Percentiles rank a stretch among this genome's conserved stretches.
Conservation (phyloP, 2,113 vertebrate genomes). For the Butorides virescens region DNA sequence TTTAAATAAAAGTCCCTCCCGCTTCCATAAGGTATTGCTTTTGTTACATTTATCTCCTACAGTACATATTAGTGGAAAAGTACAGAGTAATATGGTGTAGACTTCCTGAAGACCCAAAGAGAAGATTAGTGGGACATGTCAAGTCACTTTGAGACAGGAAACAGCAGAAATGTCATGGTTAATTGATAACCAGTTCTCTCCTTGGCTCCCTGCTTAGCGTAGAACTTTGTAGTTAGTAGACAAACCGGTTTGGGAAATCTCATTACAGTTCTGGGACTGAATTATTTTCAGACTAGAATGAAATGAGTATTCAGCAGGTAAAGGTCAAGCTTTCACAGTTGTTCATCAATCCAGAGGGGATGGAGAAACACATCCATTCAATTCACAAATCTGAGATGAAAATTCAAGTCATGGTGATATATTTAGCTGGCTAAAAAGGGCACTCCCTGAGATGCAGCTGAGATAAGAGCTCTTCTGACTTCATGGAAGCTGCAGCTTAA, state of each 20-base stretch:
- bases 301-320: not conserved
- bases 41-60: not conserved
- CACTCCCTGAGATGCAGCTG: not conserved
- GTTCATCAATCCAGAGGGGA: not conserved
- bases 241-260: not conserved
- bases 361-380: not conserved
- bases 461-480: not conserved
- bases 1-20: not conserved
- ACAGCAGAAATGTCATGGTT: not conserved
- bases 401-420: not conserved
- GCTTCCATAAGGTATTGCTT: not conserved
- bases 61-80: not conserved
- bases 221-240: not conserved
- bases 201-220: not conserved
- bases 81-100: not conserved
- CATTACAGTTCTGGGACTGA: not conserved
- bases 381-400: not conserved
- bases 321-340: not conserved
- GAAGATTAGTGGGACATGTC: not conserved
- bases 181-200: not conserved
- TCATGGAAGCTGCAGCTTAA: not conserved
- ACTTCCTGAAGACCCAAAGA: not conserved
- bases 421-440: constrained; percentile 5
- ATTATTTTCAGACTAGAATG: not conserved
- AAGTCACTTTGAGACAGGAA: not conserved